Conservation (phyloP, 2,888 invertebrate genomes). For the Hyles lineata region DNA sequence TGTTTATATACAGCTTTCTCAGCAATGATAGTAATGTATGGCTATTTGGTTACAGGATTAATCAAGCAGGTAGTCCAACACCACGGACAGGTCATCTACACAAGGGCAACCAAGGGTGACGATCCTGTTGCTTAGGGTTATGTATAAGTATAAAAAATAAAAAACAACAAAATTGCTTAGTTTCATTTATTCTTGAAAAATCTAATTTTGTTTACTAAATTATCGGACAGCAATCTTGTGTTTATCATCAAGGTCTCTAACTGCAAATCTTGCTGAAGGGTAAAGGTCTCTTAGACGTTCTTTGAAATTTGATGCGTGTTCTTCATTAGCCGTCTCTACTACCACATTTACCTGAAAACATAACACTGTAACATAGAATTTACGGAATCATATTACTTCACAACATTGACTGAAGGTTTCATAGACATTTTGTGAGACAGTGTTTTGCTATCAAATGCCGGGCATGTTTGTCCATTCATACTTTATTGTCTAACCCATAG, state of each 20-base stretch:
- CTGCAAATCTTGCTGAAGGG: slow-evolving; percentile 67
- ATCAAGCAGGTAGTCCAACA: slow-evolving; percentile 98
- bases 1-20: too few relatives aligned
- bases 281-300: slow-evolving; percentile 65
- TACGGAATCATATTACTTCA: background rate
- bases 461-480: too few relatives aligned
- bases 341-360: slow-evolving; percentile 72
- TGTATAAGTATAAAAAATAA: slow-evolving; percentile 76
- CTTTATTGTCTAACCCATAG: too few relatives aligned
- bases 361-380: slow-evolving; percentile 18
- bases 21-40: background rate
- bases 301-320: slow-evolving; percentile 66
- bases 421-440: too few relatives aligned
- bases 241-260: slow-evolving; percentile 66
- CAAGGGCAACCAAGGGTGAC: slow-evolving; percentile 97
- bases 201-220: slow-evolving; percentile 20
- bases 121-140: slow-evolving; percentile 90
- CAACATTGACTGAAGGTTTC: too few relatives aligned
- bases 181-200: slow-evolving; percentile 35
- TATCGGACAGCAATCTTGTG: slow-evolving; percentile 53
- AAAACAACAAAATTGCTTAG: slow-evolving; percentile 50
- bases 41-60: slow-evolving; percentile 86
- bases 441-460: too few relatives aligned
- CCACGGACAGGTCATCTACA: slow-evolving; percentile 98
- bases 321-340: slow-evolving; percentile 73